Evolutionary conservation across 2,888 invertebrate species (phyloP).

Genomic region (Synergus laeviventris): DNA sequence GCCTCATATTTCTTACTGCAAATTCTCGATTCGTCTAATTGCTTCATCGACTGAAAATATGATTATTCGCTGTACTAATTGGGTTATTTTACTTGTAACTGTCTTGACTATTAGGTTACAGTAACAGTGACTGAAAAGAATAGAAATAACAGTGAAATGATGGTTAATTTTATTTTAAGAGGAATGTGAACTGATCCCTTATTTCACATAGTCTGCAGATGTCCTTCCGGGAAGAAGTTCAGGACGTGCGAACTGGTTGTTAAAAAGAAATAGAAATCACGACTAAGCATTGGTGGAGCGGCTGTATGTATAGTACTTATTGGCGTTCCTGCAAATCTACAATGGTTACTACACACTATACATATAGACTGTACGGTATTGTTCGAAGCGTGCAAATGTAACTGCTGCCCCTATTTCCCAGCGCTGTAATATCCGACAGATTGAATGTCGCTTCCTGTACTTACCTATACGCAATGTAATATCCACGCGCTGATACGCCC

Average conservation of each 20-base stretch:
- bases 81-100: too few species aligned
- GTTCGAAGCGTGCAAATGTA: conserved; percentile 26
- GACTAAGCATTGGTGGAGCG: conserved; percentile 8
- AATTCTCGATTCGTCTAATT: conserved; percentile 9
- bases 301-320: conserved; percentile 18
- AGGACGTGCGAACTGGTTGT: neutral
- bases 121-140: too few species aligned
- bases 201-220: neutral
- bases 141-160: too few species aligned
- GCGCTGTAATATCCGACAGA: conserved; percentile 32
- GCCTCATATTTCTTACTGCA: neutral
- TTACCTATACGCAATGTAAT: conserved; percentile 27
- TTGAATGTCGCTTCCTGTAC: conserved; percentile 39
- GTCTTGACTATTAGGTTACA: too few species aligned
- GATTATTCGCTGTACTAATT: neutral
- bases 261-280: conserved; percentile 26
- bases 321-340: neutral
- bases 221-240: conserved; percentile 9
- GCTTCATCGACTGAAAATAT: neutral
- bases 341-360: neutral
- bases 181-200: neutral
- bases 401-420: conserved; percentile 12
- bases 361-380: neutral
- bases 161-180: neutral
- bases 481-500: conserved; percentile 31